These are phyloP conservation scores for Odontomachus brunneus DNA, from an alignment of 1,140 invertebrate species.

Conservation along the genomic window DNA sequence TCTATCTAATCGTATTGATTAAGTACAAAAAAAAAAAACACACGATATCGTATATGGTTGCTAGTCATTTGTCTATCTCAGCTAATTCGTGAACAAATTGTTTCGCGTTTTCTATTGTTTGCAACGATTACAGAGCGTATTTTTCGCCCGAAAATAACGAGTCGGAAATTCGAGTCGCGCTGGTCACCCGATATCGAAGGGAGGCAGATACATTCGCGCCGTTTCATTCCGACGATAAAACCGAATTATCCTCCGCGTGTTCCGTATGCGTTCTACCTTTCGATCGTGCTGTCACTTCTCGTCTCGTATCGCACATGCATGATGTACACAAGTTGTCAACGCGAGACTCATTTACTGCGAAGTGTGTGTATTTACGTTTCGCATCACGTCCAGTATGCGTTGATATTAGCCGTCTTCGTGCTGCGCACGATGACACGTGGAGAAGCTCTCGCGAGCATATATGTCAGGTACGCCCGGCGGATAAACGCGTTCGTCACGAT, in stretches of 20 bases:
- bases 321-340: slow-evolving; percentile 37
- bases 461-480: slow-evolving; percentile 17
- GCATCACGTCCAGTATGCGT: slow-evolving; percentile 31
- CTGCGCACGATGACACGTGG: slow-evolving; percentile 40
- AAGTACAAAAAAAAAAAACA: too few relatives aligned
- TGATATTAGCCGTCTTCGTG: slow-evolving; percentile 45
- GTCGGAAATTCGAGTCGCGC: too few relatives aligned
- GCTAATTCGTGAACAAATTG: too few relatives aligned
- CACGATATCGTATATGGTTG: too few relatives aligned
- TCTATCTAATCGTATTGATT: too few relatives aligned
- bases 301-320: slow-evolving; percentile 20
- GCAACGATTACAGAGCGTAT: too few relatives aligned
- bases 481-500: neutral
- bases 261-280: neutral
- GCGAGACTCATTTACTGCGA: neutral
- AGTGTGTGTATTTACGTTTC: slow-evolving; percentile 28
- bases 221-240: too few relatives aligned
- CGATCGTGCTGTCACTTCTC: slow-evolving; percentile 2
- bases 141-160: too few relatives aligned
- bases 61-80: too few relatives aligned
- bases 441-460: slow-evolving; percentile 19
- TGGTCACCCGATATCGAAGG: too few relatives aligned
- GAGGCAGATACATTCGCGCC: too few relatives aligned
- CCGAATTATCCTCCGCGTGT: neutral
- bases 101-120: too few relatives aligned